Base-by-base conservation (phyloP, 1,140 invertebrate genomes). In the Ips typographus region DNA sequence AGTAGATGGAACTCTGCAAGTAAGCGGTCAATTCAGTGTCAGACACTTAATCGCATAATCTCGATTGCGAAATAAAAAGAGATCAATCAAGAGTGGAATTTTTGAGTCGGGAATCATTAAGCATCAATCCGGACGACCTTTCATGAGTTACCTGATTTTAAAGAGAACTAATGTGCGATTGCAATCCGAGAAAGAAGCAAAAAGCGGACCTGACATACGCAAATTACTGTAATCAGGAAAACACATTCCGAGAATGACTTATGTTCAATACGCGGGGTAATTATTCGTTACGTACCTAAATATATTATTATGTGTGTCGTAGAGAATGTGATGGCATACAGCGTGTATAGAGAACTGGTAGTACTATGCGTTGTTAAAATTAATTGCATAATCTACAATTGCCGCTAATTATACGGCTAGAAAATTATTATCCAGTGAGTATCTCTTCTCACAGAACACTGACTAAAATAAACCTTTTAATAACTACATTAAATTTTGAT, bases 151-250 rank as follows among this genome's bases (percentile, higher is more conserved):
- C 22, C 22, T 22, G 22, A 22, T 22, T 22, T 22, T 22, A 22
- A 22, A 22, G 22, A 22, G 22, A 22, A 22, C 22, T 22, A 22
- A 22, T 22, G 22, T 22, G 22, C 22, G 22, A 22, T 22, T 22
- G 22, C 22, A 22, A 22, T 49, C 44, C 2, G 44, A 49, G 44
- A 6, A 49, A 49, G 44, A 49, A 1, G 44, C 7, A 22, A 2
- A 49, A 49, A 49, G 22, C 44, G 2, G 38, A 58, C 22, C 56
- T 5, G 47, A 39, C 43, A 39, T 42, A 7, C 36, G 68, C 68
- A 71, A 73, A 73, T 73, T 71, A 67, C 72, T 64, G 53, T 71
- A 71, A 73, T 73, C 68, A 70, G 68, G 62, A 70, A 64, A 70
- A 65, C 62, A 73, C 68, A 73, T 73, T 72, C 71, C 63, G 2